phyloP scores from a whole-genome alignment of 2,888 invertebrate genomes.

The Pterostichus madidus region DNA sequence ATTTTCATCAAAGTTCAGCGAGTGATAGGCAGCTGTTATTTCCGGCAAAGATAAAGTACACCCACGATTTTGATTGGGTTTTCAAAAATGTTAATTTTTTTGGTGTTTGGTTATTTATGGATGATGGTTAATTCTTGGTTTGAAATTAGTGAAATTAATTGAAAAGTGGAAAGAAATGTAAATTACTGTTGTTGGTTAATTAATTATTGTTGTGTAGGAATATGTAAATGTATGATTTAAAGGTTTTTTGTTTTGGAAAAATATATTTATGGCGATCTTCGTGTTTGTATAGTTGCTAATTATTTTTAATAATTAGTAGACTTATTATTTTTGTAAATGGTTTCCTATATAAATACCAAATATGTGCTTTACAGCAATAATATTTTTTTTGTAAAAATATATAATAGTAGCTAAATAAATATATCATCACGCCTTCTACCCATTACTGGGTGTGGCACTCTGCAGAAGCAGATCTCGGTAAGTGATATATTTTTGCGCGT shows the following conservation, averaged over 20 bases:
- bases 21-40: constrained; percentile 8
- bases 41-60: constrained; percentile 29
- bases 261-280: not conserved
- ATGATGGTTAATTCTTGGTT: constrained; percentile 14
- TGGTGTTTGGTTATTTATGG: constrained; percentile 7
- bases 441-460: too few species aligned
- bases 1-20: constrained; percentile 36
- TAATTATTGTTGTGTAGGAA: constrained; percentile 38
- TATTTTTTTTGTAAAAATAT: too few species aligned
- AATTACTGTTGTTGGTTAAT: constrained; percentile 21
- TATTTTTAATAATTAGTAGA: not conserved
- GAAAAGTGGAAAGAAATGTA: constrained; percentile 33
- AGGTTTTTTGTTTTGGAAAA: constrained; percentile 19
- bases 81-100: not conserved
- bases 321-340: too few species aligned
- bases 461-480: too few species aligned
- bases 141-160: constrained; percentile 42
- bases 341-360: too few species aligned
- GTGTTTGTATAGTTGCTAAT: not conserved
- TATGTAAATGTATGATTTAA: constrained; percentile 16
- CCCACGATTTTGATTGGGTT: constrained; percentile 12
- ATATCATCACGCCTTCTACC: too few species aligned
- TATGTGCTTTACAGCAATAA: too few species aligned
- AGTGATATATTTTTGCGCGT: too few species aligned
- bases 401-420: too few species aligned